Evolutionary conservation across 2,888 invertebrate species (phyloP), one percentile per base, ranked within the genome.

Genomic region (Hecatera dysodea): DNA sequence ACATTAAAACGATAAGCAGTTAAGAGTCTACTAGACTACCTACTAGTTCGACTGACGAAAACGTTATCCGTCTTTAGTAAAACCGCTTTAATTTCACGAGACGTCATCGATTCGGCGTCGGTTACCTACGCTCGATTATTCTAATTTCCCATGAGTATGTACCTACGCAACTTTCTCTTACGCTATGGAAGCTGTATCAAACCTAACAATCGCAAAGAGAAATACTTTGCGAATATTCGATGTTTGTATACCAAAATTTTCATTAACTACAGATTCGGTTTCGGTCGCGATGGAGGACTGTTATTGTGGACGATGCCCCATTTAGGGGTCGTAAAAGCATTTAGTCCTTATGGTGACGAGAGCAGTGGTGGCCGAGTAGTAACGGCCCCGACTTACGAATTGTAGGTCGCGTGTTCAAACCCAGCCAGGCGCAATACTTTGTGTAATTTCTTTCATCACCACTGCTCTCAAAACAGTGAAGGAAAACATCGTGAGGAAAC

Each of bases 81-180:
- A 56, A 42, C 17, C 39, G 6, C 33, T 39, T 39, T 46, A 36
- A 44, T 61, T 27, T 56, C 33, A 24, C 24, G 46, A 39, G 44
- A 36, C 33, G 53, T 64, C 48, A 57, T 62, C 61, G 44, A 44
- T 53, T 50, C 19, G 29, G 9, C n/a, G 24, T 36, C n/a, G 17
- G 52, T 53, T 65, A 59, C 24, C 44, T 55, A 50, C 67, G 36
- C 67, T 48, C 60, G 55, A 61, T 67, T 48, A 44, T 33, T 48
- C 48, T 67, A 61, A 78, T 62, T 78, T 72, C 67, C 77, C 67
- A 65, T 53, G 73, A 78, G 67, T 15, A 36, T 53, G 9, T 29
- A 33, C 5, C 7, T 33, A 17, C 44, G 55, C 44, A 27, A 61
- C 60, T 52, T 50, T 44, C 5, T n/a, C 19, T 60, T 61, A 33